Conservation (phyloP, 2,113 vertebrate genomes). For the Carollia perspicillata region DNA sequence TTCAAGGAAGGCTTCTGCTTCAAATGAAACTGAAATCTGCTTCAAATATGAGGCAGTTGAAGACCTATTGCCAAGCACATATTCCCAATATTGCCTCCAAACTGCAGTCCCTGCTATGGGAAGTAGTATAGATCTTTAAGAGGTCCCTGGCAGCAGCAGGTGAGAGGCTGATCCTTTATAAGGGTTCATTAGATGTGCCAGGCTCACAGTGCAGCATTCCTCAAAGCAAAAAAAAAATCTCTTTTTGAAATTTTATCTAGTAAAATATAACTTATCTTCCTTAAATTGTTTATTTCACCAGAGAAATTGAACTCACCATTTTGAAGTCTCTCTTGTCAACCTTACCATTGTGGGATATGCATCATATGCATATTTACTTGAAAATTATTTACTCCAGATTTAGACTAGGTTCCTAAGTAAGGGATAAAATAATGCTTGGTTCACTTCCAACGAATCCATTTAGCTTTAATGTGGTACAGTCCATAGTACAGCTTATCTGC, state of each 20-base stretch:
- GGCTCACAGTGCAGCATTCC: not conserved
- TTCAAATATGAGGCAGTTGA: not conserved
- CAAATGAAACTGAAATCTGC: not conserved
- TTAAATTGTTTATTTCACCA: constrained; percentile 19
- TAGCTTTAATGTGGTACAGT: constrained; percentile 42
- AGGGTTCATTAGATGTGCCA: not conserved
- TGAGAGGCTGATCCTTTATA: not conserved
- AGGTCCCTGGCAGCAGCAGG: not conserved
- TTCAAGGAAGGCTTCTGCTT: constrained; percentile 16
- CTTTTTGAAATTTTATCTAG: constrained; percentile 8
- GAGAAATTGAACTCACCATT: not conserved
- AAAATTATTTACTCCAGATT: constrained; percentile 46
- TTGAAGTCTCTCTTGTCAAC: not conserved
- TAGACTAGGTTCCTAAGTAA: constrained; percentile 51
- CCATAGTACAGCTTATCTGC: not conserved
- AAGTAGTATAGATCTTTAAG: not conserved
- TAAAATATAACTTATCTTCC: not conserved
- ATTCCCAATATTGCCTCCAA: not conserved
- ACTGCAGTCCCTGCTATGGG: not conserved
- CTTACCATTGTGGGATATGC: not conserved
- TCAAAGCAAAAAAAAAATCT: not conserved
- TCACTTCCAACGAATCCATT: constrained; percentile 56
- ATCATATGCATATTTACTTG: constrained; percentile 43
- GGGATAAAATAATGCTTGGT: constrained; percentile 51
- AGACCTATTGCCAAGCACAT: not conserved